phyloP scores from a whole-genome alignment of 1,140 invertebrate genomes.

The Drosophila repletoides region DNA sequence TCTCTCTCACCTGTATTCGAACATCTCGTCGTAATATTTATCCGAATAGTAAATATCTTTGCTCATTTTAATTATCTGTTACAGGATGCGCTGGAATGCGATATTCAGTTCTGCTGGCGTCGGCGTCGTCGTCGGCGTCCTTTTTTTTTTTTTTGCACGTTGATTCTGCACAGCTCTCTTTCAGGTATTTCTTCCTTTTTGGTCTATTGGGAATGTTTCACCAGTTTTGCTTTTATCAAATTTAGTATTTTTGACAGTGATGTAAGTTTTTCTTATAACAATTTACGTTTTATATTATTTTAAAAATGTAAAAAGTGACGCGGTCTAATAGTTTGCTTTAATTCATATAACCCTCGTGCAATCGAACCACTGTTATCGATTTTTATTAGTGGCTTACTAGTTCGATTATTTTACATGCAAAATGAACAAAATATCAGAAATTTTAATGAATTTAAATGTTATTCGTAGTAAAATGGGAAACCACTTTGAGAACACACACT shows the following conservation, averaged over 20 bases:
- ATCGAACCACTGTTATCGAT: constrained; percentile 5
- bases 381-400: background rate
- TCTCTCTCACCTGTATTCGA: constrained; percentile 90
- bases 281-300: constrained; percentile 30
- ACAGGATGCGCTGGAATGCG: constrained; percentile 29
- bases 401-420: background rate
- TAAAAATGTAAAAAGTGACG: constrained; percentile 63
- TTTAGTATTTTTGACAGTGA: background rate
- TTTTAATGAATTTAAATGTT: too few relatives aligned
- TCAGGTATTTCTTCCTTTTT: background rate
- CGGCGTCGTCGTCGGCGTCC: constrained; percentile 26
- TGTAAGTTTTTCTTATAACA: background rate
- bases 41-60: constrained; percentile 94
- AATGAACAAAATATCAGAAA: too few relatives aligned
- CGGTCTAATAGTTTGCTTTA: constrained; percentile 35
- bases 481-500: too few relatives aligned
- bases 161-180: background rate
- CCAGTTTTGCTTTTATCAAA: background rate
- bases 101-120: constrained; percentile 22
- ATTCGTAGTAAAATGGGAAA: too few relatives aligned
- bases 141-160: constrained; percentile 43
- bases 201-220: background rate
- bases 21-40: constrained; percentile 94
- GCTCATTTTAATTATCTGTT: constrained; percentile 53
- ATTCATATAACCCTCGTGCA: constrained; percentile 9